Evolutionary conservation across 1,140 invertebrate genomes (phyloP), one percentile per base, ranked within the genome.

Genomic region (Aphis craccivora): DNA sequence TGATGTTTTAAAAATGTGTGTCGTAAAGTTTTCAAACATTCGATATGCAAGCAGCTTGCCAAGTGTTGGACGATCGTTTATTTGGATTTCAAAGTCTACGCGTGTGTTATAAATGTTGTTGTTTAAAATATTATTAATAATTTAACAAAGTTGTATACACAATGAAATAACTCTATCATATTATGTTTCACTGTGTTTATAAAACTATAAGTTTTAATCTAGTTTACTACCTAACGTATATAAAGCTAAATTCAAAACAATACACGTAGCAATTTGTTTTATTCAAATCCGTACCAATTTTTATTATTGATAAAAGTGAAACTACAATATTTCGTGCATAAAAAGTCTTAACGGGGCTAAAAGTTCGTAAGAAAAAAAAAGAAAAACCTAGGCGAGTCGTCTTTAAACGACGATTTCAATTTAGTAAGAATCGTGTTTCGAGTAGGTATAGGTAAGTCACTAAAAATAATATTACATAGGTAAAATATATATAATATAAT

Each of bases 91-190:
- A 81, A 81, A 35, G 76, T 81, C n/a, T 35, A 22, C 35, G 76
- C 35, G 35, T n/a, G 30, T 81, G n/a, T 84, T 84, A 37, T 84
- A 84, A 84, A 84, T 40, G 22, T 40, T 40, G 37, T 84, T 37
- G 37, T 84, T 84, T 84, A 40, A 84, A 84, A 40, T 84, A 40
- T 84, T 84, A 84, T 84, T 84, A 84, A 37, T 84, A 84, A 84
- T 40, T 9, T 43, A 37, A 84, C 37, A 84, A 84, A 84, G 81
- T 84, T 40, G 20, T 30, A 22, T 43, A 23, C 30, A 22, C 8
- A 84, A 84, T 25, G 7, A 40, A 23, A 43, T 2, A 23, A 84
- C 22, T 25, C 30, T 67, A 30, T 14, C 30, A n/a, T 67, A 84
- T 40, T 40, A 40, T 67, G 81, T 37, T 84, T 84, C 35, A 43